Percentiles rank a stretch among this genome's conserved stretches.
Evolutionary conservation across 92 coral and sea anemone genomes (phyloP).

Genomic region (Ricordea florida): DNA sequence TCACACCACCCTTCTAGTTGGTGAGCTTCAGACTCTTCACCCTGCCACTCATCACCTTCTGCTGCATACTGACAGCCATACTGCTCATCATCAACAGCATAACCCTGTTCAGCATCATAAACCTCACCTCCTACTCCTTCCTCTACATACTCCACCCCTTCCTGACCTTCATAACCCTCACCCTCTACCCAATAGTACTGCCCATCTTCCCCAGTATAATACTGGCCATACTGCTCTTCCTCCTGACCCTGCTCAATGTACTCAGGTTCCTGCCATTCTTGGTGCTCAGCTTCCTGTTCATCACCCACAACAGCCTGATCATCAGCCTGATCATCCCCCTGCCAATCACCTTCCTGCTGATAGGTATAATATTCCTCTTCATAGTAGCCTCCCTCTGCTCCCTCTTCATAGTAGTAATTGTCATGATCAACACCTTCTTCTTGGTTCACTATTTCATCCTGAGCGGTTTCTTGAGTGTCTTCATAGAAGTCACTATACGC

Average conservation of each 20-base stretch:
- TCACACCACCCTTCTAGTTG: conserved; percentile 35
- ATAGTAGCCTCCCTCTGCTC: conserved; percentile 12
- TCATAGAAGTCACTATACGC: background rate
- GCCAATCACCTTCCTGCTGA: conserved; percentile 1
- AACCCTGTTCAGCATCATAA: conserved; percentile 32
- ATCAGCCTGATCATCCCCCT: background rate
- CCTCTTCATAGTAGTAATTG: conserved; percentile 14
- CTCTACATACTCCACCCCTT: conserved; percentile 55
- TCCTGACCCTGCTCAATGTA: conserved; percentile 27
- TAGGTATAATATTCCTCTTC: conserved; percentile 16
- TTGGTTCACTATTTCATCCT: background rate
- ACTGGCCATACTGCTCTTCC: conserved; percentile 18
- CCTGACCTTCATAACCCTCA: conserved; percentile 32
- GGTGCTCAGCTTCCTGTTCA: background rate
- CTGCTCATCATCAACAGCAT: conserved; percentile 11
- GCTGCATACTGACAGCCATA: conserved; percentile 15
- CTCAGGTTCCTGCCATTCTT: conserved; percentile 46
- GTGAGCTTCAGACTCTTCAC: conserved; percentile 25
- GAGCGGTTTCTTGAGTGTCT: background rate
- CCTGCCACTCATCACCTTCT: conserved; percentile 49
- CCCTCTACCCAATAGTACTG: conserved; percentile 16
- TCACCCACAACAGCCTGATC: too few relatives aligned
- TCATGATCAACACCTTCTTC: background rate
- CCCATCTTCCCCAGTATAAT: conserved; percentile 35
- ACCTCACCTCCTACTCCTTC: conserved; percentile 38